A percentile compares a stretch with the other conserved stretches of the same genome.
phyloP scores from a whole-genome alignment of 2,888 invertebrate genomes.

The Gandaritis pyraliata region DNA sequence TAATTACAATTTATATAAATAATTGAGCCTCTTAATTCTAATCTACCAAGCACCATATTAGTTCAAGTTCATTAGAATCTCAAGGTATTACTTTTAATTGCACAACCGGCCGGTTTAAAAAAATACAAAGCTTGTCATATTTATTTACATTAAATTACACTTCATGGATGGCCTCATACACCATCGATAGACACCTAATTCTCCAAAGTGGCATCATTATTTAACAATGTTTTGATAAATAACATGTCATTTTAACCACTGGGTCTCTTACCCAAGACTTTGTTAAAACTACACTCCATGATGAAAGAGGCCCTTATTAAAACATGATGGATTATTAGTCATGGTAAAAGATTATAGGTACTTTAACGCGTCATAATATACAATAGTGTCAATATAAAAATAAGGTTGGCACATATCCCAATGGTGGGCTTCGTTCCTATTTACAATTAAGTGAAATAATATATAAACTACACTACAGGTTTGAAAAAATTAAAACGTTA shows the following conservation, averaged over 20 bases:
- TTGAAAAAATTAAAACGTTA: neutral
- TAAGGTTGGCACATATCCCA: constrained; percentile 38
- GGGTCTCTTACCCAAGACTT: neutral
- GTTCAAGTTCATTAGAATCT: constrained; percentile 50
- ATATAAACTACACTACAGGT: neutral
- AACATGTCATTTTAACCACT: constrained; percentile 1
- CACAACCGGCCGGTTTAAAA: constrained; percentile 79
- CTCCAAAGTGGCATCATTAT: neutral
- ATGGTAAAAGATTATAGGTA: constrained; percentile 9
- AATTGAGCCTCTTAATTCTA: constrained; percentile 63
- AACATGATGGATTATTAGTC: neutral
- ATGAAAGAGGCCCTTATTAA: constrained; percentile 2
- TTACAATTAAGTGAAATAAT: constrained; percentile 9
- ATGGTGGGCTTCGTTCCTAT: constrained; percentile 35
- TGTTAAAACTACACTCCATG: neutral
- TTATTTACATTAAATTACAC: constrained; percentile 52
- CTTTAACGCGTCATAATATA: neutral
- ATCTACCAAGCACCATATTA: constrained; percentile 59
- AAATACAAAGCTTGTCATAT: constrained; percentile 57
- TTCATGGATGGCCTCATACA: constrained; percentile 11
- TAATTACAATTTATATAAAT: constrained; percentile 52
- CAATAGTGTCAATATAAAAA: constrained; percentile 20
- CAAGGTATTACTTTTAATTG: constrained; percentile 68
- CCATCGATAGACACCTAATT: neutral
- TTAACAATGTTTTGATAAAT: neutral